Conservation (phyloP, 2,797 vertebrate species). For the Ciconia nigra region DNA sequence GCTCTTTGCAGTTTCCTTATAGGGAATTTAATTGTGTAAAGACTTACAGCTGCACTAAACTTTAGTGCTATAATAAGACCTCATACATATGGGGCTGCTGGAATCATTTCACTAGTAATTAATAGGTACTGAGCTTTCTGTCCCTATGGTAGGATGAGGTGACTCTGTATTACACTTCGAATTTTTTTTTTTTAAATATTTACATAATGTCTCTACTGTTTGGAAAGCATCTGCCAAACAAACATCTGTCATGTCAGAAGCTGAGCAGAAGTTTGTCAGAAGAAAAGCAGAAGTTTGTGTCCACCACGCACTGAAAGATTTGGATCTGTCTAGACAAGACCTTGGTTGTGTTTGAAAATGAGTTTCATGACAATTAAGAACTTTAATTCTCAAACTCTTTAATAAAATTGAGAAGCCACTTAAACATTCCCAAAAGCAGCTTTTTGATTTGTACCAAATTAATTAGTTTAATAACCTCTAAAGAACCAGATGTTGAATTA, state of each 20-base stretch:
- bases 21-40: slow-evolving; percentile 40
- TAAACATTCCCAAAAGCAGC: background rate
- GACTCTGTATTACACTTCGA: background rate
- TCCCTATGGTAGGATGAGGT: background rate
- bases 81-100: background rate
- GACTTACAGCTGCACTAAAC: background rate
- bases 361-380: background rate
- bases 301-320: background rate
- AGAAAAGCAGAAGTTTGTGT: background rate
- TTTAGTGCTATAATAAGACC: background rate
- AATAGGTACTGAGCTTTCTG: background rate
- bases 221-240: background rate
- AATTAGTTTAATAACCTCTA: background rate
- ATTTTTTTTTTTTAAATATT: background rate
- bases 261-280: background rate
- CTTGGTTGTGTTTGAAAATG: background rate
- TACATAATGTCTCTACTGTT: background rate
- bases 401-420: background rate
- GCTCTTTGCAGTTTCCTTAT: slow-evolving; percentile 4
- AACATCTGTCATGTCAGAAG: background rate
- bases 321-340: background rate
- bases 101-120: background rate
- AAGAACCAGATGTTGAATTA: background rate
- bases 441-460: background rate
- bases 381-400: background rate